Conservation (phyloP, 53 echinoderm and acorn worm species). For the Echinarachnius parma region DNA sequence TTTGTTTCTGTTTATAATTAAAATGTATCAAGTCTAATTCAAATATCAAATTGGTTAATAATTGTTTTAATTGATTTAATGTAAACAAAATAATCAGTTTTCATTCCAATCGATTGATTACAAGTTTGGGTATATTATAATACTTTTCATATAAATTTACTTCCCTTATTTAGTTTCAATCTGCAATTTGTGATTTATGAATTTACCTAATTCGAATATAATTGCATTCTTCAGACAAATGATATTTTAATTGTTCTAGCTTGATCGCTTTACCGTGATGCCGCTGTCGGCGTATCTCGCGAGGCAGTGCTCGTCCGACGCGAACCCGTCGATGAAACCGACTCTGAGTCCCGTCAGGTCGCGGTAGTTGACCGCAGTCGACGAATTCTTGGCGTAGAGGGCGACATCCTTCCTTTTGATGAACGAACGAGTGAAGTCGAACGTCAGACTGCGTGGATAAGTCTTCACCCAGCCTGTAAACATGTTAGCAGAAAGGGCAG, state of each 20-base stretch:
- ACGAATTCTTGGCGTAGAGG: slow-evolving; percentile 25
- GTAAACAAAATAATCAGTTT: too few relatives aligned
- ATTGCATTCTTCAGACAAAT: not conserved
- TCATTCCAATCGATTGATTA: too few relatives aligned
- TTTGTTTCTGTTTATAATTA: too few relatives aligned
- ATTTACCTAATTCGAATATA: too few relatives aligned
- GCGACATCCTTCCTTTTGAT: slow-evolving; percentile 30
- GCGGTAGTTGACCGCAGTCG: slow-evolving; percentile 17
- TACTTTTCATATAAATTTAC: too few relatives aligned
- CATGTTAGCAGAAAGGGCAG: not conserved
- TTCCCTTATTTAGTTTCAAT: too few relatives aligned
- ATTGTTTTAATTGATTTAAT: too few relatives aligned
- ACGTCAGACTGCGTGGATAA: slow-evolving; percentile 14
- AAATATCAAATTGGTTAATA: too few relatives aligned
- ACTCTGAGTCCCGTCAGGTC: slow-evolving; percentile 23
- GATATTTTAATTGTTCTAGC: not conserved
- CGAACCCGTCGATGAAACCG: slow-evolving; percentile 35
- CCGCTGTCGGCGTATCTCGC: not conserved
- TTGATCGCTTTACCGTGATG: slow-evolving; percentile 18
- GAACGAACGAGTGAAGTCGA: slow-evolving; percentile 26
- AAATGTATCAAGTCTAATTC: too few relatives aligned
- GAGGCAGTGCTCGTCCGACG: slow-evolving; percentile 23
- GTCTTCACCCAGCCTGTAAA: slow-evolving; percentile 34
- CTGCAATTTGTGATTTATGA: too few relatives aligned
- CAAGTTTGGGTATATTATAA: too few relatives aligned